Base-by-base conservation (phyloP, 2,113 vertebrate genomes). In the Pavo muticus region DNA sequence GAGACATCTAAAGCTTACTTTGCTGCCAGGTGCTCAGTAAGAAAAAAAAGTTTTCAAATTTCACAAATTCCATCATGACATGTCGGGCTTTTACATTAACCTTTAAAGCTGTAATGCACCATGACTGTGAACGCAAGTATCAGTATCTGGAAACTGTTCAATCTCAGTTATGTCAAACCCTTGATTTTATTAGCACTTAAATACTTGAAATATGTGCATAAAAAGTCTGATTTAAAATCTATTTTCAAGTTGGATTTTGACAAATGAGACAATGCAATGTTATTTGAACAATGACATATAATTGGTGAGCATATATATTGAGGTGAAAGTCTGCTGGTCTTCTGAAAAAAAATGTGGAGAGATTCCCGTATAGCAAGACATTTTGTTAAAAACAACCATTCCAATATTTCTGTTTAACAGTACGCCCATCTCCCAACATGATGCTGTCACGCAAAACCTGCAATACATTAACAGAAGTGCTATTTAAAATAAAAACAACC, bases 11-110 rank as follows among this genome's bases (percentile, higher is more conserved):
- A 88, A 80, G 39, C 35, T 74, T 50, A 59, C 71, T 21, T 56
- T 94, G 39, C 65, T 93, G 39, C 25, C 76, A 95, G 56, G 23
- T 60, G 35, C 60, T 74, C 69, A 64, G 35, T 35, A 70, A 74
- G 61, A 64, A 44, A 69, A 48, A 75, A 70, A 60, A 94, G n/a
- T 83, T 93, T 75, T 63, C 59, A 73, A 93, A 60, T 91, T 74
- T 68, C 63, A 71, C 27, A 63, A 74, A 88, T 86, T 77, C 35
- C 65, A 84, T 69, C 63, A 29, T 15, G 27, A 73, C 24, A 63
- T 69, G 60, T 60, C 44, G 88, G 56, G 37, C 14, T 93, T 93
- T 86, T 56, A 70, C 14, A 90, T 71, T 45, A 86, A 86, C 71
- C 64, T 88, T 91, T 57, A 71, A 84, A 86, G 65, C 8, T 74